Conservation (phyloP, 2,888 invertebrate species). For the Incurvaria masculella region DNA sequence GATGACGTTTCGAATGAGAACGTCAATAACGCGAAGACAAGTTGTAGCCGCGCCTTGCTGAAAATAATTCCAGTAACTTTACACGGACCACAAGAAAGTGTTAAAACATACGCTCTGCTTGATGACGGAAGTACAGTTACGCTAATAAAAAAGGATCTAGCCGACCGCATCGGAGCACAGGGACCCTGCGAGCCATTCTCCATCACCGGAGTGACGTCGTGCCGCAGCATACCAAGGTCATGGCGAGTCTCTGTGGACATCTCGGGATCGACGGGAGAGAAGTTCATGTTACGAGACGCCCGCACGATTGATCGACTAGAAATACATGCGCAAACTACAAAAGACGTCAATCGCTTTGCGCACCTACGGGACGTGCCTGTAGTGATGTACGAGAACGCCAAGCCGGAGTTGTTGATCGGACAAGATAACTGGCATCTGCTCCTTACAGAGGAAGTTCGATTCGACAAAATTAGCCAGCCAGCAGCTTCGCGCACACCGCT, state of each 20-base stretch:
- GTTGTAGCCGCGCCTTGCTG: neutral
- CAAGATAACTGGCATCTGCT: conserved; percentile 11
- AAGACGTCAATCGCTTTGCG: conserved; percentile 5
- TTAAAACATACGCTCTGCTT: neutral
- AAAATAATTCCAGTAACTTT: neutral
- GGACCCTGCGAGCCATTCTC: neutral
- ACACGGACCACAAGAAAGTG: too few relatives aligned
- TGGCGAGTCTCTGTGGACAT: too few relatives aligned
- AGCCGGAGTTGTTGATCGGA: conserved; percentile 10
- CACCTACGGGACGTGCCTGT: conserved; percentile 1
- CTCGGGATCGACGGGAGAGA: too few relatives aligned
- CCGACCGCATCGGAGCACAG: too few relatives aligned
- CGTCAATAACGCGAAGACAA: too few relatives aligned
- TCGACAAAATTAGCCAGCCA: conserved; percentile 6
- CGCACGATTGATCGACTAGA: neutral
- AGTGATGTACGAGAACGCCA: conserved; percentile 1
- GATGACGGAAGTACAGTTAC: too few relatives aligned
- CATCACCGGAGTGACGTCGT: too few relatives aligned
- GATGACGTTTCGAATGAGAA: too few relatives aligned
- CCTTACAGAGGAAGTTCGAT: conserved; percentile 5
- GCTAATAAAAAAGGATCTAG: too few relatives aligned
- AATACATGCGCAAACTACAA: neutral
- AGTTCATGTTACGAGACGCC: neutral
- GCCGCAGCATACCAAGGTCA: too few relatives aligned
- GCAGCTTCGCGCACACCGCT: conserved; percentile 10